Percentiles rank a stretch among this genome's conserved stretches.
Evolutionary conservation across 1,140 invertebrate genomes (phyloP).

Genomic region (Stegodyphus dumicola): DNA sequence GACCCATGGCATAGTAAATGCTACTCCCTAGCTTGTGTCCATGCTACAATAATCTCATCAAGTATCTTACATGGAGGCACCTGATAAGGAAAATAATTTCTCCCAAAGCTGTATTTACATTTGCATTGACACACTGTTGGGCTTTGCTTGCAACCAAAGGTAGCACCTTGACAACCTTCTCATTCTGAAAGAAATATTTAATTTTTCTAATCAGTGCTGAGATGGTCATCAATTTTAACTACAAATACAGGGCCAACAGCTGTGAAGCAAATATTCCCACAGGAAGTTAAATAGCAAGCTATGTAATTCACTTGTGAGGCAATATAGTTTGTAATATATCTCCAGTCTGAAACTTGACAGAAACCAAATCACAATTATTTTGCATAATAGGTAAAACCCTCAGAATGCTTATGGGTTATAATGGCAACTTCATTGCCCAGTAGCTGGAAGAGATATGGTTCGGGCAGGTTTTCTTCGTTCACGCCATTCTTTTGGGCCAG

Average conservation of each 20-base stretch:
- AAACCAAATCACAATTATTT: constrained; percentile 31
- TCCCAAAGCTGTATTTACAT: constrained; percentile 47
- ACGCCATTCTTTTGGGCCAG: constrained; percentile 37
- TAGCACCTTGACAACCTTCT: constrained; percentile 42
- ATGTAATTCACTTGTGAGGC: constrained; percentile 40
- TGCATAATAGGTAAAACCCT: constrained; percentile 17
- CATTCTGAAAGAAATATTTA: constrained; percentile 3
- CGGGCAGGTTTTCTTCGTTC: constrained; percentile 48
- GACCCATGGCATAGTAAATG: constrained; percentile 10
- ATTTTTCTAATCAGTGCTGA: neutral
- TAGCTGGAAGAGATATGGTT: constrained; percentile 39
- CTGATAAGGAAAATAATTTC: constrained; percentile 56
- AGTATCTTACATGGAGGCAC: constrained; percentile 46
- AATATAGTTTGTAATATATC: neutral
- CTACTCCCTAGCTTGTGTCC: constrained; percentile 14
- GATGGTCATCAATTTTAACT: constrained; percentile 12
- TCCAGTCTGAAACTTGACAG: neutral
- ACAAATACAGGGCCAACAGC: constrained; percentile 36
- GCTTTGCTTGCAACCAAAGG: constrained; percentile 9
- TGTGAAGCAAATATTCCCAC: constrained; percentile 52
- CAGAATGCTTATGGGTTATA: neutral
- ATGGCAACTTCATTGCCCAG: constrained; percentile 39
- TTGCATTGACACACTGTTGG: constrained; percentile 47
- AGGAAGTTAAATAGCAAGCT: constrained; percentile 54
- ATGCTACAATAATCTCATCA: constrained; percentile 48